These are phyloP conservation scores for Bujurquina vittata DNA, from an alignment of 2,113 vertebrate genomes.

Conservation along the genomic window DNA sequence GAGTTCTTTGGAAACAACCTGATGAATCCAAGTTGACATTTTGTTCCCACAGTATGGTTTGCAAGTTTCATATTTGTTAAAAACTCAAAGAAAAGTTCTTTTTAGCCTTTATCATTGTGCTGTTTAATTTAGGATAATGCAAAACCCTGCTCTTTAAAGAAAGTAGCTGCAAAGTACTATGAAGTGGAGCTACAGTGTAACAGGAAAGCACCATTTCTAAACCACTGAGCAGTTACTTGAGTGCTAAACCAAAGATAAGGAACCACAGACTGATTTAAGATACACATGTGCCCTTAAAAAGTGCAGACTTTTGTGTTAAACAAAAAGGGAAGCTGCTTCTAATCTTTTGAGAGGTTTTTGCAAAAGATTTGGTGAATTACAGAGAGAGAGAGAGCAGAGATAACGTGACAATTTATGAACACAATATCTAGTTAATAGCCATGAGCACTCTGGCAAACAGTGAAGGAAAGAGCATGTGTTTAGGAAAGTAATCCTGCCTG, in stretches of 20 bases:
- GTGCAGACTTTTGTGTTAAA: not conserved
- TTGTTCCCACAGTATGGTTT: not conserved
- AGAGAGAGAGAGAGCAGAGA: too few relatives aligned
- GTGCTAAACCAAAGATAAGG: not conserved
- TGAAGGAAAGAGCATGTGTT: too few relatives aligned
- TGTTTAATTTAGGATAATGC: not conserved
- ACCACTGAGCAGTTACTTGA: not conserved
- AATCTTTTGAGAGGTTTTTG: not conserved
- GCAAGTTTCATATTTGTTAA: not conserved
- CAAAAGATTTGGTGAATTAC: not conserved
- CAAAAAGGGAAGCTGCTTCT: not conserved
- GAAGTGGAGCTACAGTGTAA: not conserved
- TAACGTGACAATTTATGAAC: too few relatives aligned
- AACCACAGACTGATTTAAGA: accelerated
- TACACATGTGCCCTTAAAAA: not conserved
- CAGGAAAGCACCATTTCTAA: not conserved
- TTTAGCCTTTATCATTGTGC: not conserved
- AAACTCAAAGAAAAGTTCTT: not conserved
- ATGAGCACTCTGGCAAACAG: too few relatives aligned
- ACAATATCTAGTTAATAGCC: too few relatives aligned
- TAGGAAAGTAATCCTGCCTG: too few relatives aligned
- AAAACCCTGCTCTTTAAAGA: not conserved
- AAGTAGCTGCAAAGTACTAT: not conserved
- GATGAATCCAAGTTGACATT: not conserved
- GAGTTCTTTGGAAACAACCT: not conserved